A percentile compares a stretch with the other conserved stretches of the same genome.
These are phyloP conservation scores for Harpagoxenus sublaevis DNA, from an alignment of 2,888 invertebrate genomes.

Conservation along the genomic window DNA sequence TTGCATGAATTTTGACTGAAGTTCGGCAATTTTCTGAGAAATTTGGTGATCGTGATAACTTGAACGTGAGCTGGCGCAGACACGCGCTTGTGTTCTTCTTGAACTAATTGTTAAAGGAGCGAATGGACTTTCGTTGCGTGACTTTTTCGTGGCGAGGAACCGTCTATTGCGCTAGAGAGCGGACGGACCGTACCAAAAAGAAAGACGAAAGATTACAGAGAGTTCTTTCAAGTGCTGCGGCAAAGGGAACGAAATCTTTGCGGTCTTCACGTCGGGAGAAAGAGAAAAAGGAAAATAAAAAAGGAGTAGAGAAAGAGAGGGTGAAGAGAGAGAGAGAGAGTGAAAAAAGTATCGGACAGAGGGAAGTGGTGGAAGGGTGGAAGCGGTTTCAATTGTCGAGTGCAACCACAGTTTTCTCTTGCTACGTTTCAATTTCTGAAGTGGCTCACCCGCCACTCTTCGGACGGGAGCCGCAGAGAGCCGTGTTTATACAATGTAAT, in stretches of 20 bases:
- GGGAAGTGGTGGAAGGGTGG: conserved; percentile 67
- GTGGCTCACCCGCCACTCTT: conserved; percentile 61
- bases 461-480: conserved; percentile 50
- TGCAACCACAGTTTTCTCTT: conserved; percentile 61
- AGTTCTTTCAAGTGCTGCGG: conserved; percentile 61
- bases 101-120: conserved; percentile 28
- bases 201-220: conserved; percentile 52
- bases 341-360: background rate
- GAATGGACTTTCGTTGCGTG: conserved; percentile 38
- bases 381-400: conserved; percentile 68
- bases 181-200: conserved; percentile 32
- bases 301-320: background rate
- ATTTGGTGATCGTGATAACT: conserved; percentile 17
- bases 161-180: conserved; percentile 38
- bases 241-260: conserved; percentile 66
- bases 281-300: conserved; percentile 43
- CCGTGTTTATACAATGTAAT: conserved; percentile 84
- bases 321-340: background rate
- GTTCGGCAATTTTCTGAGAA: conserved; percentile 12
- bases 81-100: conserved; percentile 21
- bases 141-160: conserved; percentile 32
- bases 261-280: conserved; percentile 44
- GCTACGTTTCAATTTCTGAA: conserved; percentile 74
- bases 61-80: background rate
- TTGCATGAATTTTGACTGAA: conserved; percentile 39